phyloP scores from a whole-genome alignment of 2,113 vertebrate genomes.

The Myotis brandtii region DNA sequence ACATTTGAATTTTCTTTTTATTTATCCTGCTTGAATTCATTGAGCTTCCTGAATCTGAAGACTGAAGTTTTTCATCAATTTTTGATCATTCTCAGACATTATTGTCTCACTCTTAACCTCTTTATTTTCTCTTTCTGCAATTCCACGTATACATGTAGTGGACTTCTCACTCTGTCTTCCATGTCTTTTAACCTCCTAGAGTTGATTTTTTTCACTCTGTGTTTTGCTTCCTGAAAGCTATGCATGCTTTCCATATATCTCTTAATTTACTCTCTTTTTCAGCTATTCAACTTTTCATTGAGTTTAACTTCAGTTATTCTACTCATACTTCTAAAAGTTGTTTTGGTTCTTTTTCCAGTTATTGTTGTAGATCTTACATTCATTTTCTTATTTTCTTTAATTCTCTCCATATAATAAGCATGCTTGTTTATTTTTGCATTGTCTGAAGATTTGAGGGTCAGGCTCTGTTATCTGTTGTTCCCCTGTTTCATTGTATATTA shows the following conservation, averaged over 20 bases:
- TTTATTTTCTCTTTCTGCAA: background rate
- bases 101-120: background rate
- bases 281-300: background rate
- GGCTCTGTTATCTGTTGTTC: background rate
- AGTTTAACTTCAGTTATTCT: background rate
- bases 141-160: background rate
- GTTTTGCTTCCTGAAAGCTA: background rate
- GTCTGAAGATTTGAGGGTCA: background rate
- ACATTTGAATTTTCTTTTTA: constrained; percentile 29
- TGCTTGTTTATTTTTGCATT: constrained; percentile 40
- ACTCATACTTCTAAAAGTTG: background rate
- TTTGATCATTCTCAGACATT: background rate
- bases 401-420: constrained; percentile 25
- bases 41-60: constrained; percentile 18
- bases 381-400: background rate
- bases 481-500: background rate
- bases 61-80: background rate
- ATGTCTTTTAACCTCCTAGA: background rate
- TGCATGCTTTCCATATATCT: background rate
- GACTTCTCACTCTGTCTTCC: background rate
- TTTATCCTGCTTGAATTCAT: constrained; percentile 30
- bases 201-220: background rate
- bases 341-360: constrained; percentile 26
- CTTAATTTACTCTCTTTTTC: background rate
- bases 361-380: background rate